A percentile compares a stretch with the other conserved stretches of the same genome.
Evolutionary conservation across 2,888 invertebrate genomes (phyloP).

Genomic region (Halictus ligatus): DNA sequence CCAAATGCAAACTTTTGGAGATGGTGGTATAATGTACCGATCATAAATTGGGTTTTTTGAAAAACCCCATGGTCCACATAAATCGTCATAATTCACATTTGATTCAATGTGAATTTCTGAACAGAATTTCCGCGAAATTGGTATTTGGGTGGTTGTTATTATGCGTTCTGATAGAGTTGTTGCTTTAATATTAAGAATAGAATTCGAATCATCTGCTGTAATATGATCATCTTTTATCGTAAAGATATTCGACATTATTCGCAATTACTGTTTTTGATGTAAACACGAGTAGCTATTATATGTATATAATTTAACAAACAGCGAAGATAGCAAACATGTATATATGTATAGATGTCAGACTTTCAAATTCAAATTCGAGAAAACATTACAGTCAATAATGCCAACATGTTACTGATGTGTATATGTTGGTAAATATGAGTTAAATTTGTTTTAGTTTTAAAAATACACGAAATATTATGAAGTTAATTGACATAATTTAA

Average conservation of each 20-base stretch:
- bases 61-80: conserved; percentile 74
- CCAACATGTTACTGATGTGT: background rate
- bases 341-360: background rate
- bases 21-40: conserved; percentile 46
- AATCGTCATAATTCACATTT: conserved; percentile 74
- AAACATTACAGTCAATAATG: background rate
- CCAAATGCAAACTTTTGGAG: conserved; percentile 73
- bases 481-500: background rate
- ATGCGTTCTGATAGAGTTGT: conserved; percentile 58
- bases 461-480: background rate
- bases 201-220: background rate
- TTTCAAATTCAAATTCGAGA: background rate
- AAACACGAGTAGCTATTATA: background rate
- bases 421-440: background rate
- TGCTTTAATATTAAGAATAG: conserved; percentile 43
- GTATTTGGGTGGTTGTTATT: conserved; percentile 8
- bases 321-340: background rate
- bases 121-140: conserved; percentile 26
- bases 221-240: background rate
- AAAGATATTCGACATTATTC: conserved; percentile 19
- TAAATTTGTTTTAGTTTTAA: background rate
- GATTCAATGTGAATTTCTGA: conserved; percentile 67
- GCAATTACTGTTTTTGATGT: background rate
- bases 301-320: background rate
- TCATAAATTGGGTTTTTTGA: conserved; percentile 64